A percentile compares a stretch with the other conserved stretches of the same genome.
These are phyloP conservation scores for Ibidorhyncha struthersii DNA, from an alignment of 2,113 vertebrate genomes.

Conservation along the genomic window DNA sequence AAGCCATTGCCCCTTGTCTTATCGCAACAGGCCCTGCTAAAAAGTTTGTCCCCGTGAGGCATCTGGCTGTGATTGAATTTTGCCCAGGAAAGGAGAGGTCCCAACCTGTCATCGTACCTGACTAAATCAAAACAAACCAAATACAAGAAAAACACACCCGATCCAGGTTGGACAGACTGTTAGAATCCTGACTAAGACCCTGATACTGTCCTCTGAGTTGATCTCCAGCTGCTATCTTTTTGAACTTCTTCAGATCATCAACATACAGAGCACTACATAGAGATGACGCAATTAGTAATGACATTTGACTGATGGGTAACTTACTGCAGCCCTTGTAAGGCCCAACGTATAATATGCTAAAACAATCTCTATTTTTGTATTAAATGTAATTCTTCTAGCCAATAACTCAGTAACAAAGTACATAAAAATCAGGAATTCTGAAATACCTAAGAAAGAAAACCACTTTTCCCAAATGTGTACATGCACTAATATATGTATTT, in stretches of 20 bases:
- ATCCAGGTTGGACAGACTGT: slow-evolving; percentile 97
- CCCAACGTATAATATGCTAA: neutral
- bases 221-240: slow-evolving; percentile 97
- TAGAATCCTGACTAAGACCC: slow-evolving; percentile 96
- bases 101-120: neutral
- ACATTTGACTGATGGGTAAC: neutral
- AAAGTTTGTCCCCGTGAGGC: neutral
- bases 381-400: neutral
- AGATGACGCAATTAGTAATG: slow-evolving; percentile 27
- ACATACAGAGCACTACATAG: slow-evolving; percentile 88
- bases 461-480: neutral
- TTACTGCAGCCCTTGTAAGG: neutral
- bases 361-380: neutral
- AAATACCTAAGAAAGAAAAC: neutral
- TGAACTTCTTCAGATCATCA: slow-evolving; percentile 96
- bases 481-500: neutral
- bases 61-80: neutral
- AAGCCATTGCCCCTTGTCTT: neutral
- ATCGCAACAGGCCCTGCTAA: neutral
- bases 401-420: neutral
- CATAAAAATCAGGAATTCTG: no score
- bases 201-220: slow-evolving; percentile 95
- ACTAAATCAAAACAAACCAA: neutral
- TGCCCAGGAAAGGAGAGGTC: neutral
- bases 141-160: slow-evolving; percentile 80